Evolutionary conservation across 2,797 vertebrate species (phyloP).

Genomic region (Halcyon smyrnensis): DNA sequence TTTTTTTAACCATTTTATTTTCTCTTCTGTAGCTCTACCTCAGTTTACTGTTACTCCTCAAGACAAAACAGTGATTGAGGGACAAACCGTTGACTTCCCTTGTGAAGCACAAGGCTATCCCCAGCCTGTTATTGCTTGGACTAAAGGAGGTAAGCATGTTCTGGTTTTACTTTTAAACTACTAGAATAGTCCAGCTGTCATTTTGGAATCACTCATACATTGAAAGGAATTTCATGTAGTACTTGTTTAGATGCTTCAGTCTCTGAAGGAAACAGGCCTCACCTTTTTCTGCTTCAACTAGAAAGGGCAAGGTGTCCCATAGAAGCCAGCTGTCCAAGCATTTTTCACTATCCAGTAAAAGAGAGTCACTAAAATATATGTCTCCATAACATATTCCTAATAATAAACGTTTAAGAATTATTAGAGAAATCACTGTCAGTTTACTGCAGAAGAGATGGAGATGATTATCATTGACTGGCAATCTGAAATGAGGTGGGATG

Average conservation of each 20-base stretch:
- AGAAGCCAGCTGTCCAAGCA: not conserved
- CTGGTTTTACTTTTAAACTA: not conserved
- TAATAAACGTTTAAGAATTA: not conserved
- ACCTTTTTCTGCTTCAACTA: not conserved
- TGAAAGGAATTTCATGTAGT: not conserved
- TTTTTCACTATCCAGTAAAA: not conserved
- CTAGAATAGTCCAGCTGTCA: not conserved
- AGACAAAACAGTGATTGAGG: slow-evolving; percentile 91
- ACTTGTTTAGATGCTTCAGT: not conserved
- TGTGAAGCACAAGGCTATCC: slow-evolving; percentile 94
- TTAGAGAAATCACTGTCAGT: not conserved
- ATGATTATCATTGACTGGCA: not conserved
- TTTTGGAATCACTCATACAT: not conserved
- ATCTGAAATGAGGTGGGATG: not conserved
- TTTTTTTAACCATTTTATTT: not conserved
- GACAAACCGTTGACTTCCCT: slow-evolving; percentile 93
- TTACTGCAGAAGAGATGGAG: not conserved
- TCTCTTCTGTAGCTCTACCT: slow-evolving; percentile 83
- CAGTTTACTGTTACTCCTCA: slow-evolving; percentile 92
- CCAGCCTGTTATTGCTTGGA: slow-evolving; percentile 95
- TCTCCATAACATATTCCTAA: not conserved
- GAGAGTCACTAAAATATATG: not conserved
- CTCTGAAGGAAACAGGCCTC: not conserved
- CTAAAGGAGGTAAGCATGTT: slow-evolving; percentile 85
- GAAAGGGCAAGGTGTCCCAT: not conserved